phyloP scores from a whole-genome alignment of 2,797 vertebrate genomes.

The Sebastes miniatus region DNA sequence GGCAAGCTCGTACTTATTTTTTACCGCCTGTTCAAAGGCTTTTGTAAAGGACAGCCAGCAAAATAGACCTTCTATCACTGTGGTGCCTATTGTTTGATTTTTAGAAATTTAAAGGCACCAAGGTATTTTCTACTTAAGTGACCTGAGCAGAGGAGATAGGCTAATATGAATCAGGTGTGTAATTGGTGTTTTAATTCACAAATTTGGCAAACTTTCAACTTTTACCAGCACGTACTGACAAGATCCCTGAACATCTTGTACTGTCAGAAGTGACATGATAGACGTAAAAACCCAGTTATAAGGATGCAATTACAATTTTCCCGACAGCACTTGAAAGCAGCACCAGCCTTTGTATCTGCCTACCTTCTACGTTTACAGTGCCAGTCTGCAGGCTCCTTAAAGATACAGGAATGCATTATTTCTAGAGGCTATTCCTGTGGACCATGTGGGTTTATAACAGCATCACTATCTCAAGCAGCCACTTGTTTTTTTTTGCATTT shows the following conservation, averaged over 20 bases:
- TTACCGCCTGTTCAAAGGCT: slow-evolving; percentile 17
- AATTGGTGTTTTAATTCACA: slow-evolving; percentile 15
- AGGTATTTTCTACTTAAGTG: slow-evolving; percentile 26
- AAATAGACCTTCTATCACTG: slow-evolving; percentile 49
- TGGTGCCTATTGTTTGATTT: slow-evolving; percentile 56
- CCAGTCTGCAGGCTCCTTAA: slow-evolving; percentile 98
- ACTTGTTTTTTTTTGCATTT: slow-evolving; percentile 65
- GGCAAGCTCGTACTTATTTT: slow-evolving; percentile 48
- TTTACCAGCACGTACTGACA: slow-evolving; percentile 57
- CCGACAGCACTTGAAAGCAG: slow-evolving; percentile 77
- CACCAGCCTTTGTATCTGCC: slow-evolving; percentile 86
- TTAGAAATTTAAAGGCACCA: slow-evolving; percentile 42
- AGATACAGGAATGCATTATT: slow-evolving; percentile 91
- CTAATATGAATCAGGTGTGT: slow-evolving; percentile 19
- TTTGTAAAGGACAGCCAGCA: slow-evolving; percentile 36
- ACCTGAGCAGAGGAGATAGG: slow-evolving; percentile 19
- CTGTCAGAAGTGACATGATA: slow-evolving; percentile 24
- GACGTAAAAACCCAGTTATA: slow-evolving; percentile 1
- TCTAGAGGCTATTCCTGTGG: slow-evolving; percentile 70
- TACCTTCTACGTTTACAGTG: slow-evolving; percentile 98
- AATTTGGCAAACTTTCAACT: slow-evolving; percentile 12
- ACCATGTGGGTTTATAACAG: slow-evolving; percentile 77
- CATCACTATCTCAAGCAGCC: slow-evolving; percentile 74
- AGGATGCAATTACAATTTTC: slow-evolving; percentile 35
- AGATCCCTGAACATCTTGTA: slow-evolving; percentile 1